Conservation (phyloP, 2,888 invertebrate genomes). For the Metacarcinus magister region DNA sequence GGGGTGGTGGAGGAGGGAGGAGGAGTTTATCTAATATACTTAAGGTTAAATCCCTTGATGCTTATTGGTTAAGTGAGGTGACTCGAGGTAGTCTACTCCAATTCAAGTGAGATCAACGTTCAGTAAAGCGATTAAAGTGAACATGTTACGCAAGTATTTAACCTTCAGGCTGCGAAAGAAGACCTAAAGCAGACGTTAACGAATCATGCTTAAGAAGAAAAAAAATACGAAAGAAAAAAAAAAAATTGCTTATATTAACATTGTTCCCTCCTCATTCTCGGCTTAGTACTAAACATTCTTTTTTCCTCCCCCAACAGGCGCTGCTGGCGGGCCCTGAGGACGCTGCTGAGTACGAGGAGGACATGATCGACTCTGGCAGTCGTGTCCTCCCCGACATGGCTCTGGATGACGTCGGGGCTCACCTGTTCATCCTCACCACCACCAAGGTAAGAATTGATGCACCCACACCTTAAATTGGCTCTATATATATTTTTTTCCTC, state of each 20-base stretch:
- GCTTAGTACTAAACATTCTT: neutral
- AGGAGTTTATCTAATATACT: neutral
- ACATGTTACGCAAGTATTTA: neutral
- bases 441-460: constrained; percentile 87
- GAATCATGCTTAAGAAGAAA: neutral
- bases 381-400: constrained; percentile 94
- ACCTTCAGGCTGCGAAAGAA: neutral
- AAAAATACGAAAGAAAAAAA: neutral
- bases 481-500: constrained; percentile 35
- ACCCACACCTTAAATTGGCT: no score
- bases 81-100: neutral
- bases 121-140: neutral
- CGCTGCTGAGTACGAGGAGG: constrained; percentile 94
- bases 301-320: constrained; percentile 87
- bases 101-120: neutral
- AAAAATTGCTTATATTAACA: neutral
- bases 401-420: constrained; percentile 92
- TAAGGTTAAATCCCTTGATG: neutral
- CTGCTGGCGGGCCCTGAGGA: constrained; percentile 88
- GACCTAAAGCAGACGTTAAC: neutral
- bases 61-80: neutral
- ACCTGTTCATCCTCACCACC: constrained; percentile 93
- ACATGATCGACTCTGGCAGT: constrained; percentile 90
- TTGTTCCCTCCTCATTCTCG: neutral
- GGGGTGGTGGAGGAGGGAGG: neutral